These are phyloP conservation scores for Drosophila sordidula DNA, from an alignment of 2,888 invertebrate species.

Conservation along the genomic window DNA sequence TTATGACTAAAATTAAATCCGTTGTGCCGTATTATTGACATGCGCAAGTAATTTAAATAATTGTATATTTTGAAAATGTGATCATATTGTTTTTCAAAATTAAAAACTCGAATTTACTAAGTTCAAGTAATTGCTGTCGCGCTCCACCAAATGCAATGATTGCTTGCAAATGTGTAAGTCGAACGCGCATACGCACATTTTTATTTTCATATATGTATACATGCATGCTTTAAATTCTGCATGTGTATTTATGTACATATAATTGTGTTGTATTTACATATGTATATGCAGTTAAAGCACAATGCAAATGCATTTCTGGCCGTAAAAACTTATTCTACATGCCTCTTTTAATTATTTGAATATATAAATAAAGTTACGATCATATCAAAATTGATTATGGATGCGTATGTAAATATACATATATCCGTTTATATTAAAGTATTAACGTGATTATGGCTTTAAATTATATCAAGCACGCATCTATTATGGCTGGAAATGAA, in stretches of 20 bases:
- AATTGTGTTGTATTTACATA: not conserved
- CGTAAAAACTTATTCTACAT: not conserved
- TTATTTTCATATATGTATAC: not conserved
- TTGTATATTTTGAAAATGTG: constrained; percentile 40
- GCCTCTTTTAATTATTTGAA: not conserved
- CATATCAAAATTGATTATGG: not conserved
- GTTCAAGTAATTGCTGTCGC: not conserved
- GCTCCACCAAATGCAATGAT: constrained; percentile 30
- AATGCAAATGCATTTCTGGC: constrained; percentile 6
- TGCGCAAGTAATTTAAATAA: constrained; percentile 16
- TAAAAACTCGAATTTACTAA: constrained; percentile 7
- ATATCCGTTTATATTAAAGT: not conserved
- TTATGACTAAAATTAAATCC: not conserved
- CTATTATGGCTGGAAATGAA: not conserved
- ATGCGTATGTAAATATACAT: not conserved
- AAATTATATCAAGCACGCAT: constrained; percentile 1
- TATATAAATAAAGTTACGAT: not conserved
- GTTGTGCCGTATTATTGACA: constrained; percentile 3
- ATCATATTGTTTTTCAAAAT: constrained; percentile 22
- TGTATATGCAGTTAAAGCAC: not conserved
- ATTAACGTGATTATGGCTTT: constrained; percentile 9
- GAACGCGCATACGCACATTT: constrained; percentile 48
- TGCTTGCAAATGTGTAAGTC: constrained; percentile 58
- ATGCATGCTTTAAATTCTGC: not conserved
- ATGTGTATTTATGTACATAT: not conserved